Conservation (phyloP, 2,797 vertebrate species). For the Rallus crepitans region DNA sequence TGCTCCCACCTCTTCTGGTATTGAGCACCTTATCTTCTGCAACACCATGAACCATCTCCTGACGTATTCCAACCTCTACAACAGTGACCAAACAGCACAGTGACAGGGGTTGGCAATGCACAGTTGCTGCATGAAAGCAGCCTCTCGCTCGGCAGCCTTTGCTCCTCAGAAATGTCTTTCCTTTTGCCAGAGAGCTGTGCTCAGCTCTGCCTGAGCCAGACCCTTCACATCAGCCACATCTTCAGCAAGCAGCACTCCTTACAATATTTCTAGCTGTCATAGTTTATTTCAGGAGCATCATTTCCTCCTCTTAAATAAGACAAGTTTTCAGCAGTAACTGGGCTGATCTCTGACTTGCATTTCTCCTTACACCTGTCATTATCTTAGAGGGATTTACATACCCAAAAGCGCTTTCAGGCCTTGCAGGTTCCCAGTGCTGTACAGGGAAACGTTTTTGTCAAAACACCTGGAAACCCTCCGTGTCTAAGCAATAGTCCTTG, state of each 20-base stretch:
- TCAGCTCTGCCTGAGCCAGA: background rate
- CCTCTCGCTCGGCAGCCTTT: background rate
- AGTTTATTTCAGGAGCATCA: background rate
- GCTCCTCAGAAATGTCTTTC: background rate
- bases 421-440: rapidly evolving
- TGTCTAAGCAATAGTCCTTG: rapidly evolving
- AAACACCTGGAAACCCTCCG: background rate
- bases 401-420: background rate
- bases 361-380: background rate
- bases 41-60: background rate
- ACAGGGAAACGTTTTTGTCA: background rate
- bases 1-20: background rate
- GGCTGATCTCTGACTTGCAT: background rate
- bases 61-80: background rate
- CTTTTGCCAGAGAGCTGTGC: background rate
- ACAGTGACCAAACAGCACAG: background rate
- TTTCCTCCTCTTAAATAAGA: background rate
- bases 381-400: background rate
- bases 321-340: background rate
- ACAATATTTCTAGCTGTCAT: background rate
- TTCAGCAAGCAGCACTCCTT: background rate
- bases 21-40: background rate
- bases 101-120: background rate
- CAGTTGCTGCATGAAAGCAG: rapidly evolving
- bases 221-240: background rate